Percentiles rank a stretch among this genome's conserved stretches.
These are phyloP conservation scores for Bombus sibiricus DNA, from an alignment of 1,140 invertebrate genomes.

Conservation along the genomic window DNA sequence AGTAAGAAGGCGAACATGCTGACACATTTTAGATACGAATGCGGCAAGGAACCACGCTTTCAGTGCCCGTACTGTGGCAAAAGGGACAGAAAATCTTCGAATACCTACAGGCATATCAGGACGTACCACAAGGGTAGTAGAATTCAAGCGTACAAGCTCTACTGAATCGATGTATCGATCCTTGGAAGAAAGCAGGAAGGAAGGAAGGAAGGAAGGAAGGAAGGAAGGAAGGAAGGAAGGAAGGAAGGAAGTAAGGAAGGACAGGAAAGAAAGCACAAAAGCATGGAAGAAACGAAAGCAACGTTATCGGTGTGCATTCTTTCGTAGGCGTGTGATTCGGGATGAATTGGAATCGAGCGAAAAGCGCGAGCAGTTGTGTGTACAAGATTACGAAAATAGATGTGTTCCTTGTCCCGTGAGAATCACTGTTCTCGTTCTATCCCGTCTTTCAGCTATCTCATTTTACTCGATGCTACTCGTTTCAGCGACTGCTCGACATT, in stretches of 20 bases:
- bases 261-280: too few relatives aligned
- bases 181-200: background rate
- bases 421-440: constrained; percentile 8
- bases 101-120: constrained; percentile 77
- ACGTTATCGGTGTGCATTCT: too few relatives aligned
- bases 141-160: constrained; percentile 65
- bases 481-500: constrained; percentile 1
- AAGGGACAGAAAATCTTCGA: constrained; percentile 69
- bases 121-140: constrained; percentile 69
- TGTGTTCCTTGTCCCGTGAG: constrained; percentile 17
- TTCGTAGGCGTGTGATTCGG: too few relatives aligned
- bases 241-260: background rate
- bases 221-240: background rate
- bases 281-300: background rate
- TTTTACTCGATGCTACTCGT: background rate
- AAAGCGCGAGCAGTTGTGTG: constrained; percentile 12
- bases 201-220: background rate
- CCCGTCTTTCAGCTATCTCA: background rate
- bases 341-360: background rate
- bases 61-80: constrained; percentile 79
- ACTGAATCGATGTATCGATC: constrained; percentile 46
- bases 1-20: constrained; percentile 69
- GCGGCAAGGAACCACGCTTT: constrained; percentile 82
- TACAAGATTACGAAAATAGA: constrained; percentile 37
- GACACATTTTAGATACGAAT: constrained; percentile 73